A percentile compares a stretch with the other conserved stretches of the same genome.
phyloP scores from a whole-genome alignment of 2,797 vertebrate species.

The Malacoraja senta region DNA sequence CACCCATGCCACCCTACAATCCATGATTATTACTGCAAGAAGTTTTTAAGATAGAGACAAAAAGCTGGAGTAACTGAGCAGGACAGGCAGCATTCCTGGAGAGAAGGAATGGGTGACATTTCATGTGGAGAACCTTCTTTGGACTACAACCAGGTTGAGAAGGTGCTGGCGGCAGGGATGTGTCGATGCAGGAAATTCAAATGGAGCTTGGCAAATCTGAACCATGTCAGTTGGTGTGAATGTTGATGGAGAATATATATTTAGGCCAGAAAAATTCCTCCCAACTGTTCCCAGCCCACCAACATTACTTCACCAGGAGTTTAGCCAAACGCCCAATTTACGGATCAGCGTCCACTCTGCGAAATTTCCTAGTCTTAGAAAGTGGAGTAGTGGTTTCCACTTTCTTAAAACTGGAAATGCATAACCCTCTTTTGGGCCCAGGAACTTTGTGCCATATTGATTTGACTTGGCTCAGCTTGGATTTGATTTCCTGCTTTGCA shows the following conservation, averaged over 20 bases:
- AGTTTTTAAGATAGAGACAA: no score
- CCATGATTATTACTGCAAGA: no score
- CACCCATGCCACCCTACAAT: no score
- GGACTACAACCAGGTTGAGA: neutral
- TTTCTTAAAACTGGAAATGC: neutral
- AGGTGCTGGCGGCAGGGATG: no score
- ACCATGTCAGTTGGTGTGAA: neutral
- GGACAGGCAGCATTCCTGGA: no score
- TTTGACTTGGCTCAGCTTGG: neutral
- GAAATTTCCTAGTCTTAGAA: neutral
- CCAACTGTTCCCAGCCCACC: neutral
- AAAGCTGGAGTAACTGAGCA: no score
- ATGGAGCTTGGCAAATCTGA: neutral
- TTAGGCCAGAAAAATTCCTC: neutral
- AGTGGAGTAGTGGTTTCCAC: neutral
- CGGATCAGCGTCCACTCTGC: neutral
- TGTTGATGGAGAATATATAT: neutral
- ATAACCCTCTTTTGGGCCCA: neutral
- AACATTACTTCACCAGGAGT: neutral
- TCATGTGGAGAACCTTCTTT: no score
- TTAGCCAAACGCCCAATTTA: neutral
- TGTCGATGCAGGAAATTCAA: neutral
- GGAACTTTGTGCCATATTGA: neutral
- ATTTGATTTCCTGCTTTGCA: conserved; percentile 4
- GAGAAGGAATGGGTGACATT: no score